Percentiles rank a stretch among this genome's conserved stretches.
These are phyloP conservation scores for Cataglyphis rosenhaueri DNA, from an alignment of 2,888 invertebrate species.

Conservation along the genomic window DNA sequence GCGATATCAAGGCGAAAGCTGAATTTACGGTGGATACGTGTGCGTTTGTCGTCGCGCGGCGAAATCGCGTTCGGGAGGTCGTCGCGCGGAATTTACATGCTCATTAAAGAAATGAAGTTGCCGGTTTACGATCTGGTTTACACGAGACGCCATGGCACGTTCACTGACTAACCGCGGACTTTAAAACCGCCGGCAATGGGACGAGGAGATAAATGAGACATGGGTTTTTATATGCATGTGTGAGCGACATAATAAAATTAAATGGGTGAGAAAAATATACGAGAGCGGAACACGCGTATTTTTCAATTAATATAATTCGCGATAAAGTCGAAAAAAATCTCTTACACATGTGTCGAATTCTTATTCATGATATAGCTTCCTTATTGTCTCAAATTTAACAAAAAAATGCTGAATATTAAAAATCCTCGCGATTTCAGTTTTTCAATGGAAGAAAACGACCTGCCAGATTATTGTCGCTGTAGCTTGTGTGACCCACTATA, in stretches of 20 bases:
- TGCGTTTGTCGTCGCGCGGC: neutral
- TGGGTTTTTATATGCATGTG: neutral
- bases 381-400: neutral
- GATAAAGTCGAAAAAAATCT: neutral
- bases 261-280: neutral
- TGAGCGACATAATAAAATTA: conserved; percentile 10
- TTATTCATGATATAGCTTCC: neutral
- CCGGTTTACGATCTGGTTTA: conserved; percentile 43
- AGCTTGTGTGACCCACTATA: neutral
- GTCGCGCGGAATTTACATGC: conserved; percentile 40
- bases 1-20: conserved; percentile 65
- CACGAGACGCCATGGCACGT: conserved; percentile 40
- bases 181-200: conserved; percentile 32
- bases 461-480: neutral
- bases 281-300: neutral
- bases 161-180: conserved; percentile 42
- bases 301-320: neutral
- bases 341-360: neutral
- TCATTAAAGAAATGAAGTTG: conserved; percentile 49
- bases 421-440: neutral
- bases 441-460: neutral
- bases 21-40: conserved; percentile 67
- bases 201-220: conserved; percentile 34
- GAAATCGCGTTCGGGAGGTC: conserved; percentile 15
- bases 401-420: neutral